These are phyloP conservation scores for Aporophyla nigra DNA, from an alignment of 2,888 invertebrate species.

Conservation along the genomic window DNA sequence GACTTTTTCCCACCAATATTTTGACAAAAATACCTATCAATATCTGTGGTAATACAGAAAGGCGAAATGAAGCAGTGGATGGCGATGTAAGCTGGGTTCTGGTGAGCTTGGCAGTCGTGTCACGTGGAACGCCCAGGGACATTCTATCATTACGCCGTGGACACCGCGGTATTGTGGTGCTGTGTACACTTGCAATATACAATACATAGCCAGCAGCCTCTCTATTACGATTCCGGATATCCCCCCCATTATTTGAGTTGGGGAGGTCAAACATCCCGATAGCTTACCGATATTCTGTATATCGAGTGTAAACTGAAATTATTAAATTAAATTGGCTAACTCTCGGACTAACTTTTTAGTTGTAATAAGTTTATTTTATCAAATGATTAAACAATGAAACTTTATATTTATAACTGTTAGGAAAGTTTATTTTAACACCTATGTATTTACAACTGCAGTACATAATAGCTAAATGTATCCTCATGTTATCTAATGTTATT, in stretches of 20 bases:
- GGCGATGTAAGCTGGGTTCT: conserved; percentile 29
- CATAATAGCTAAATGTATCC: neutral
- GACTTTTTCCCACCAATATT: neutral
- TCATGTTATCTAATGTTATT: no score
- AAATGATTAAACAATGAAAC: neutral
- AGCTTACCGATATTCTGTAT: neutral
- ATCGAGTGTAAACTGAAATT: neutral
- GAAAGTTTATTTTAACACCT: neutral
- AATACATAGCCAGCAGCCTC: conserved; percentile 9
- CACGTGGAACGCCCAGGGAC: conserved; percentile 65
- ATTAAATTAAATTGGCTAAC: neutral
- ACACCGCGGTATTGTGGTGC: conserved; percentile 67
- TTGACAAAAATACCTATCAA: conserved; percentile 38
- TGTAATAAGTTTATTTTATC: neutral
- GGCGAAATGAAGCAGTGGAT: conserved; percentile 44
- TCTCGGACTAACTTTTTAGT: neutral
- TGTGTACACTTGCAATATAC: conserved; percentile 34
- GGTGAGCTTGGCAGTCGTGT: conserved; percentile 52
- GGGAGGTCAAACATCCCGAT: neutral
- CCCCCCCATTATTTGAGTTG: conserved; percentile 17
- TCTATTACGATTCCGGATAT: conserved; percentile 10
- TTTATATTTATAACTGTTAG: neutral
- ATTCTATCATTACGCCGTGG: conserved; percentile 71
- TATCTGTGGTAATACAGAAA: conserved; percentile 34
- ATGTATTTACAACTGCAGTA: neutral